A percentile compares a stretch with the other conserved stretches of the same genome.
phyloP scores from a whole-genome alignment of 2,797 vertebrate species.

The Danio jaintianensis region DNA sequence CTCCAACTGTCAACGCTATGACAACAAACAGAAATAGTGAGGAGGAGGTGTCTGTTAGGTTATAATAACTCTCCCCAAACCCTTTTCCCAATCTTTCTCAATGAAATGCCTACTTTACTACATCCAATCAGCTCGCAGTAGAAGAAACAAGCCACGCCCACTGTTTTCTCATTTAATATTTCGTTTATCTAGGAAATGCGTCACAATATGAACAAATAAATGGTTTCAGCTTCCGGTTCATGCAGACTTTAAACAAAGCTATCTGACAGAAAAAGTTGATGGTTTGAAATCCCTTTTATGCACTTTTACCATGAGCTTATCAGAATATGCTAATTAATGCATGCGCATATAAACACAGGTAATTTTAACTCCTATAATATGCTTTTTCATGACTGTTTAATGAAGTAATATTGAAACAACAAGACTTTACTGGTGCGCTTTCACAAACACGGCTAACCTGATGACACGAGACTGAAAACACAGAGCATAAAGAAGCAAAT shows the following conservation, averaged over 20 bases:
- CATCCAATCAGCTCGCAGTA: too few species aligned
- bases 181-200: too few species aligned
- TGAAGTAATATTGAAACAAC: constrained; percentile 5
- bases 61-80: too few species aligned
- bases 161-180: too few species aligned
- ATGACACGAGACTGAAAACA: background rate
- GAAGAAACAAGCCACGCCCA: too few species aligned
- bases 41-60: too few species aligned
- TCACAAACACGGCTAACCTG: background rate
- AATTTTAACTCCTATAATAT: background rate
- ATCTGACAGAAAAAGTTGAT: background rate
- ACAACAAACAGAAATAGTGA: too few species aligned
- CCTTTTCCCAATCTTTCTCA: too few species aligned
- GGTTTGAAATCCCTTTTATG: background rate
- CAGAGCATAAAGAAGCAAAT: background rate
- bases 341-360: background rate
- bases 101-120: too few species aligned
- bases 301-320: background rate
- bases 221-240: too few species aligned
- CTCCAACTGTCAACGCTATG: too few species aligned
- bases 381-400: background rate
- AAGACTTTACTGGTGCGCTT: background rate
- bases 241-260: background rate
- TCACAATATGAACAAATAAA: too few species aligned
- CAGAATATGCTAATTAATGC: background rate